Evolutionary conservation across 2,888 invertebrate genomes (phyloP).

Genomic region (Rotaria magnacalcarata): DNA sequence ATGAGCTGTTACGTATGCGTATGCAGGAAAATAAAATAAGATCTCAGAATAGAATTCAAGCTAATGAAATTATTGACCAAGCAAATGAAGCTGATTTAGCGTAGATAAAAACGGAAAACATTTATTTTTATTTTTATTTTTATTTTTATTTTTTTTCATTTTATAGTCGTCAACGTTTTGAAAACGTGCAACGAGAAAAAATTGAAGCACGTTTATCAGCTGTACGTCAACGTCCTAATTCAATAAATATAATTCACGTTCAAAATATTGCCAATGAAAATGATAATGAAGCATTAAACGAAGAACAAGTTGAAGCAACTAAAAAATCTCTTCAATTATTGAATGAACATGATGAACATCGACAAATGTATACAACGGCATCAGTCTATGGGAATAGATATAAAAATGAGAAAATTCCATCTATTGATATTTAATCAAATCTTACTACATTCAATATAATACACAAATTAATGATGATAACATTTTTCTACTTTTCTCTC

Average conservation of each 20-base stretch:
- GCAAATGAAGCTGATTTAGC: conserved; percentile 38
- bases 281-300: background rate
- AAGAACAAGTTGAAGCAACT: background rate
- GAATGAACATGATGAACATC: background rate
- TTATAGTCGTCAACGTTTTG: conserved; percentile 37
- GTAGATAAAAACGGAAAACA: conserved; percentile 11
- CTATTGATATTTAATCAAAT: background rate
- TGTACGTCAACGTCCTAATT: background rate
- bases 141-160: background rate
- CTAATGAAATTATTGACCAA: conserved; percentile 41
- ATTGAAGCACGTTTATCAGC: conserved; percentile 46
- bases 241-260: background rate
- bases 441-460: background rate
- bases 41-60: conserved; percentile 37
- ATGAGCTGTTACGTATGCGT: conserved; percentile 30
- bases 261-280: background rate
- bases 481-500: background rate
- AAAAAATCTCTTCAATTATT: background rate
- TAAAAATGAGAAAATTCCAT: background rate
- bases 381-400: background rate
- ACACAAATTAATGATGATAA: background rate
- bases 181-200: conserved; percentile 42
- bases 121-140: background rate
- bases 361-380: background rate
- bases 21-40: conserved; percentile 35